A percentile compares a stretch with the other conserved stretches of the same genome.
Conservation (phyloP, 2,797 vertebrate genomes). For the Protosalanx chinensis region DNA sequence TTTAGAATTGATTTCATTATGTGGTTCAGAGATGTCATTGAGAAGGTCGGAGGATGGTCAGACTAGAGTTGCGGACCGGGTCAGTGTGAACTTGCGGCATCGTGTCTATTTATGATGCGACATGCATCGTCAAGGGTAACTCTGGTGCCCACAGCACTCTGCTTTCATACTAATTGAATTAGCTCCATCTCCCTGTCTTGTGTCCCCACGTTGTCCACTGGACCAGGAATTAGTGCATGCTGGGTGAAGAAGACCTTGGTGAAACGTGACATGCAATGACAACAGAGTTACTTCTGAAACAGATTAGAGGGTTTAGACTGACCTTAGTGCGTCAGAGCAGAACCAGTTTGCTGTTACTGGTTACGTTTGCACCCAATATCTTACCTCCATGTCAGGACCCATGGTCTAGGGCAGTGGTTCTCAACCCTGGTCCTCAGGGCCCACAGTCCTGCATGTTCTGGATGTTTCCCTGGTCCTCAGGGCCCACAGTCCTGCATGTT, state of each 20-base stretch:
- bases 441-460: too few species aligned
- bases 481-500: too few species aligned
- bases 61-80: background rate
- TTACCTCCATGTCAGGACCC: background rate
- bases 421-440: too few species aligned
- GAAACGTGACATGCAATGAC: background rate
- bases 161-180: constrained; percentile 11
- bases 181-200: constrained; percentile 8
- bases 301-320: background rate
- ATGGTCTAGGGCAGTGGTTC: background rate
- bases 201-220: constrained; percentile 2
- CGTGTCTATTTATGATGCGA: constrained; percentile 6
- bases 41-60: background rate
- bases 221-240: background rate
- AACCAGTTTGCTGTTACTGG: background rate
- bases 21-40: background rate
- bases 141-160: background rate
- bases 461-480: too few species aligned
- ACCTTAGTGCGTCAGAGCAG: background rate
- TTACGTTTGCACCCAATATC: background rate
- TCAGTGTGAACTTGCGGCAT: background rate
- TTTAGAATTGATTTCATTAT: background rate
- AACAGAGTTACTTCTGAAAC: background rate
- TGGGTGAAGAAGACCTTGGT: constrained; percentile 8
- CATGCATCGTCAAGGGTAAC: constrained; percentile 6